Percentiles rank a stretch among this genome's conserved stretches.
Conservation (phyloP, 2,797 vertebrate species). For the Manis crassicaudata region DNA sequence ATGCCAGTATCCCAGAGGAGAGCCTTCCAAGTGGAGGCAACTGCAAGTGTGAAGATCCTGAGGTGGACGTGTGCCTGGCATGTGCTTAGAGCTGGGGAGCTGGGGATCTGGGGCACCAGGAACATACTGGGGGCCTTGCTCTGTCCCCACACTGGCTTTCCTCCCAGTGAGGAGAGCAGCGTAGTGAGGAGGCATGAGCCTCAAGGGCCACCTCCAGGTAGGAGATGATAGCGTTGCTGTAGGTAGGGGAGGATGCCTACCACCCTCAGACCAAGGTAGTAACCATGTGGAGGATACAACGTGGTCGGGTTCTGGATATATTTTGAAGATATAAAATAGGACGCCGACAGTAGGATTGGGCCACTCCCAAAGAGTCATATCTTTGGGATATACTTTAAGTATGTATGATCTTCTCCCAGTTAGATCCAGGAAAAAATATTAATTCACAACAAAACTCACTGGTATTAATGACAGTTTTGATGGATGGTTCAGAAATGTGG, state of each 20-base stretch:
- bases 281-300: background rate
- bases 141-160: background rate
- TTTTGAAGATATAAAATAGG: background rate
- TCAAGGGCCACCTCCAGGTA: background rate
- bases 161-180: background rate
- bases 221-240: background rate
- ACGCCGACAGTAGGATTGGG: background rate
- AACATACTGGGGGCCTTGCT: fast-evolving
- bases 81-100: too few relatives aligned
- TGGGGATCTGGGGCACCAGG: too few relatives aligned
- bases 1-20: background rate
- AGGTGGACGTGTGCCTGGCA: background rate
- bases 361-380: background rate
- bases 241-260: background rate
- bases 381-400: background rate
- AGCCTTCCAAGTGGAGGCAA: background rate
- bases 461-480: background rate
- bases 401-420: background rate
- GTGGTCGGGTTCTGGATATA: background rate
- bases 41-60: background rate
- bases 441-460: background rate
- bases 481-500: background rate
- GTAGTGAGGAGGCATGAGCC: background rate
- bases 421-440: background rate
- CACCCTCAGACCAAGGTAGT: background rate